phyloP scores from a whole-genome alignment of 2,888 invertebrate genomes.

The Trichopria drosophilae region DNA sequence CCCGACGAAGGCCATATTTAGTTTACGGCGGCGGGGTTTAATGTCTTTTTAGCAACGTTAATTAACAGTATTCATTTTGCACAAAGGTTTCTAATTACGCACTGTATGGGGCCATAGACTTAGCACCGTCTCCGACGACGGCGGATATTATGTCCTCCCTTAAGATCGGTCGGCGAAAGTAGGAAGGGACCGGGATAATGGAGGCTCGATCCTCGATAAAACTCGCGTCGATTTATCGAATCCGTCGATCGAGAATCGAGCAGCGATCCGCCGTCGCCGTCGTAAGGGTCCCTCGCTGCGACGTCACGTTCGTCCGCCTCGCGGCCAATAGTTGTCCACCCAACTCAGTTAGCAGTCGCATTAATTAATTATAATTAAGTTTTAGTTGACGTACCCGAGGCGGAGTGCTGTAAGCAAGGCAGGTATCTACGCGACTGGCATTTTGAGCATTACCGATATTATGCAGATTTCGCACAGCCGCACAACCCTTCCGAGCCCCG shows the following conservation, averaged over 20 bases:
- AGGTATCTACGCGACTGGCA: slow-evolving; percentile 54
- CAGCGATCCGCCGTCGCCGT: too few species aligned
- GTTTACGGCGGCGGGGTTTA: slow-evolving; percentile 48
- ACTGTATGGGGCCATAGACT: slow-evolving; percentile 47
- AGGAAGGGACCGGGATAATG: slow-evolving; percentile 1
- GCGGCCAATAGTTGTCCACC: slow-evolving; percentile 53
- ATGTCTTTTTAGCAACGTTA: slow-evolving; percentile 64
- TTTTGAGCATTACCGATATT: slow-evolving; percentile 57
- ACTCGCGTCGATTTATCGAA: neutral
- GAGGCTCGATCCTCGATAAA: too few species aligned
- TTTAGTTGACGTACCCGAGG: slow-evolving; percentile 70
- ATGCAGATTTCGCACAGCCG: slow-evolving; percentile 52
- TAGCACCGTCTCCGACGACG: slow-evolving; percentile 39
- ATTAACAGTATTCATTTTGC: slow-evolving; percentile 66
- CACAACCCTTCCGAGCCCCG: slow-evolving; percentile 15
- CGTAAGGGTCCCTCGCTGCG: too few species aligned
- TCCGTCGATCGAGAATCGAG: neutral
- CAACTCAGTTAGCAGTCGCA: slow-evolving; percentile 65
- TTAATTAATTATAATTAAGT: slow-evolving; percentile 85
- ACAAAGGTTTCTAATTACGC: slow-evolving; percentile 66
- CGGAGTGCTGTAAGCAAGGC: slow-evolving; percentile 60
- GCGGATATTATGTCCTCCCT: slow-evolving; percentile 48
- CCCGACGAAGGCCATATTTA: slow-evolving; percentile 49
- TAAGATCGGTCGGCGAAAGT: too few species aligned
- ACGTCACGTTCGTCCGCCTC: too few species aligned